Evolutionary conservation across 1,140 invertebrate species (phyloP), one percentile per base, ranked within the genome.

Genomic region (Carcinoscorpius rotundicauda): DNA sequence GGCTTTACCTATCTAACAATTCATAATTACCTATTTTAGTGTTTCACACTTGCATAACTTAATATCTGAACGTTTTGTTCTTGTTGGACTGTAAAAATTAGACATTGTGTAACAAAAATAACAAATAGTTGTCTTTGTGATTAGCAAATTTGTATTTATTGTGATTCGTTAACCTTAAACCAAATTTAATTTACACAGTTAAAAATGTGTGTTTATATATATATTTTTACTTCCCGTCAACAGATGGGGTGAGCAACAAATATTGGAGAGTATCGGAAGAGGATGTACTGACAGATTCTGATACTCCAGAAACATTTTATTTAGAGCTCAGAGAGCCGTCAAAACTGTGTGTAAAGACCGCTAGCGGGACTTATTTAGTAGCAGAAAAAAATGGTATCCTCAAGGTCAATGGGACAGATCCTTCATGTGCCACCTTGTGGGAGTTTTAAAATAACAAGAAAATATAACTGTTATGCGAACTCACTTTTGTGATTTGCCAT

Each of bases 381-480:
- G 91, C 93, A 63, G 91, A 91, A 73, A 97, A 98, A 81, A 98
- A 97, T 78, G 94, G 95, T 60, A 85, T 86, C 64, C 87, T 97
- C 80, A 87, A 87, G 73, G 83, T 95, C 52, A 87, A 87, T 51
- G 88, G 87, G 63, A 82, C 84, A 63, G 87, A 90, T 73, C 83
- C 86, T 72, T 83, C 87, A 66, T 82, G 81, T 64, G 90, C 91
- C 71, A 94, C 91, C 64, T 89, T 90, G 76, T 96, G 91, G 91
- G 92, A 96, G 81, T 96, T 93, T 78, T 95, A 90, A 85, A 70
- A 3, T 49, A 29, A n/a, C 51, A 50, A 66, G 59, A 11, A 57
- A 57, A 9, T 10, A 57, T 2, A 29, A 29, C 29, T 29, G 29
- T 29, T 2, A 29, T n/a, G 29, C 29, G 29, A 29, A 29, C 29